Percentiles rank a stretch among this genome's conserved stretches.
These are phyloP conservation scores for Antrozous pallidus DNA, from an alignment of 2,797 vertebrate species.

Conservation along the genomic window DNA sequence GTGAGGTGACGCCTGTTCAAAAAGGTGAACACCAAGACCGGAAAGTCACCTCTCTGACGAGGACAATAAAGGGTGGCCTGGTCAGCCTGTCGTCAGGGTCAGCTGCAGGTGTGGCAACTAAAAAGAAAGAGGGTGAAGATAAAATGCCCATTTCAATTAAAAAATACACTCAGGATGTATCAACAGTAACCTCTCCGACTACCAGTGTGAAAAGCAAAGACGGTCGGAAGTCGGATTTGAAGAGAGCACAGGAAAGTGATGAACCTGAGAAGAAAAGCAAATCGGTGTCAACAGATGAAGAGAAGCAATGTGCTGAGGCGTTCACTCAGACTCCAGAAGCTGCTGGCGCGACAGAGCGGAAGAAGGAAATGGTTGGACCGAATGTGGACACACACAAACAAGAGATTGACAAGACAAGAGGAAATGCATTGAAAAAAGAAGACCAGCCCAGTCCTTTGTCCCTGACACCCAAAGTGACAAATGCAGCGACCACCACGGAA, in stretches of 20 bases:
- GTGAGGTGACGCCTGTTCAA: neutral
- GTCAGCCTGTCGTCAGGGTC: neutral
- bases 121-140: constrained; percentile 24
- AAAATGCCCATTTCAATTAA: neutral
- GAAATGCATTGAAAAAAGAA: neutral
- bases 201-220: neutral
- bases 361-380: neutral
- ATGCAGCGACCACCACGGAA: neutral
- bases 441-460: neutral
- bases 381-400: neutral
- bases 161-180: neutral
- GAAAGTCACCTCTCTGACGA: neutral
- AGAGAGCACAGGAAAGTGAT: neutral
- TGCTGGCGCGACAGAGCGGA: neutral
- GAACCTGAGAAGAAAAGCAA: neutral
- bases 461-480: neutral
- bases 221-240: neutral
- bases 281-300: neutral
- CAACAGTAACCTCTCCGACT: neutral
- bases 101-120: neutral
- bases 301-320: neutral
- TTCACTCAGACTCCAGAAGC: neutral
- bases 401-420: neutral
- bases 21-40: neutral
- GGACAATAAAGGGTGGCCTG: neutral